A percentile compares a stretch with the other conserved stretches of the same genome.
Conservation (phyloP, 2,797 vertebrate species). For the Dendrocincla fuliginosa region DNA sequence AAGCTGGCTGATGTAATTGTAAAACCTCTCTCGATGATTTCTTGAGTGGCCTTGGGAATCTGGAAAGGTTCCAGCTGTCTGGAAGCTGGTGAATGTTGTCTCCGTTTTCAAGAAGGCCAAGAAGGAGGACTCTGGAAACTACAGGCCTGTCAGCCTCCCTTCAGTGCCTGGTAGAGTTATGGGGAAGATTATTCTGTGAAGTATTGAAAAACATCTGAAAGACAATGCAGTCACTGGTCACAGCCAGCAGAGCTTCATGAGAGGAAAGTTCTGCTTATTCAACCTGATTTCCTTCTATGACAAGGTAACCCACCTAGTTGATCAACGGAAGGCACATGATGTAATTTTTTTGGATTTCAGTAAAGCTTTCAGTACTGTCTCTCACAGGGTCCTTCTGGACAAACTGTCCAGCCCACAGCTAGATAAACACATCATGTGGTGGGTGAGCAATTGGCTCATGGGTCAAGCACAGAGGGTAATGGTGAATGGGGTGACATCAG, state of each 20-base stretch:
- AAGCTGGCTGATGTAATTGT: neutral
- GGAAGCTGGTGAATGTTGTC: neutral
- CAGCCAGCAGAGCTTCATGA: neutral
- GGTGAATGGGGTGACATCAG: neutral
- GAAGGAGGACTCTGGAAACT: neutral
- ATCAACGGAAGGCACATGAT: neutral
- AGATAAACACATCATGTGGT: neutral
- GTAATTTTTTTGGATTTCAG: neutral
- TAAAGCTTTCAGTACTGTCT: neutral
- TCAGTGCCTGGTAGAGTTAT: neutral
- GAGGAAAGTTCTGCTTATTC: neutral
- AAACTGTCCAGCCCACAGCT: neutral
- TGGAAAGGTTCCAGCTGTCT: neutral
- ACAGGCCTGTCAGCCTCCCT: neutral
- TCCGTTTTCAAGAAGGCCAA: neutral
- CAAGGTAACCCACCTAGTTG: neutral
- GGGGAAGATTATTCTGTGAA: neutral
- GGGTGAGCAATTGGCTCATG: neutral
- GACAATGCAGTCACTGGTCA: neutral
- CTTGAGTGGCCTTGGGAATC: neutral
- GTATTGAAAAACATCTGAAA: neutral
- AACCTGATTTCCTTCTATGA: neutral
- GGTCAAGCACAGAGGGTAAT: neutral
- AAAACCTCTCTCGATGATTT: neutral
- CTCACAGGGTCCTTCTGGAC: neutral